Conservation (phyloP, 2,888 invertebrate genomes). For the Fragum whitleyi region DNA sequence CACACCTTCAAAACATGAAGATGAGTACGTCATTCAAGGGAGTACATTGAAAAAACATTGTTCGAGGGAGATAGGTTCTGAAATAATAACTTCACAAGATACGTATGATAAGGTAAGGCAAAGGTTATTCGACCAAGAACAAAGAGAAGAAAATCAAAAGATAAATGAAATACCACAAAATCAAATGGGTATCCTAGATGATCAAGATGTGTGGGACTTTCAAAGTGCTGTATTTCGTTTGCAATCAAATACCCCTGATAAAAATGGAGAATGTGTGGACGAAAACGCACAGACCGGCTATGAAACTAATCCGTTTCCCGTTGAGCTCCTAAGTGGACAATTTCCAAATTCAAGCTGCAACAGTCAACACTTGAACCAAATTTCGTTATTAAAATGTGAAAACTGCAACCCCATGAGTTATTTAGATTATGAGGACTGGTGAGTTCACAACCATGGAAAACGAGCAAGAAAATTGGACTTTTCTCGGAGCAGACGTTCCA, state of each 20-base stretch:
- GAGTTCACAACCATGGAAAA: conserved; percentile 2
- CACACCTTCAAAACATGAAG: not conserved
- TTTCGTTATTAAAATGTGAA: conserved; percentile 3
- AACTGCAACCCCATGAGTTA: not conserved
- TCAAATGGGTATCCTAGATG: not conserved
- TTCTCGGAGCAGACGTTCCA: conserved; percentile 36
- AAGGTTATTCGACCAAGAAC: not conserved
- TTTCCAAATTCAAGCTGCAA: not conserved
- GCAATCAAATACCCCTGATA: not conserved
- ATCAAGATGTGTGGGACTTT: not conserved
- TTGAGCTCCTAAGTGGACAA: conserved; percentile 5
- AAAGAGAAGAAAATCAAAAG: not conserved
- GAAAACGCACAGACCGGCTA: not conserved
- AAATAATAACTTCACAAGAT: not conserved
- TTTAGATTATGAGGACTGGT: not conserved
- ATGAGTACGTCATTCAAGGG: conserved; percentile 10
- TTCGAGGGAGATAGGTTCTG: not conserved
- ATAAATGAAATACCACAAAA: not conserved
- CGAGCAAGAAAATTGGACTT: conserved; percentile 37
- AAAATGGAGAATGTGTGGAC: too few relatives aligned
- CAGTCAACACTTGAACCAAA: not conserved
- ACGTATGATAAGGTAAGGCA: not conserved
- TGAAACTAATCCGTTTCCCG: conserved; percentile 2
- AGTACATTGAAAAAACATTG: conserved; percentile 7
- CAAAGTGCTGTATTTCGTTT: not conserved